phyloP scores from a whole-genome alignment of 1,140 invertebrate genomes.

The Achroia grisella region DNA sequence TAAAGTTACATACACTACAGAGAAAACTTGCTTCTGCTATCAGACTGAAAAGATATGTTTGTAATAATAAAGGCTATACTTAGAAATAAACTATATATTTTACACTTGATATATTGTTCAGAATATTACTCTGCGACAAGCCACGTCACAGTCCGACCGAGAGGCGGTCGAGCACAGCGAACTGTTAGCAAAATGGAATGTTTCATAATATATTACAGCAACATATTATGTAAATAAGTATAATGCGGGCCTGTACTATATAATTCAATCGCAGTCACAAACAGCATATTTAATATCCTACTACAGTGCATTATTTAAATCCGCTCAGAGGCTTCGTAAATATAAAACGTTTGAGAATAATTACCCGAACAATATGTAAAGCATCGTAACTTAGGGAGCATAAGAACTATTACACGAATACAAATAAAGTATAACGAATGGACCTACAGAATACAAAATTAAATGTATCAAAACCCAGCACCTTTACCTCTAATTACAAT shows the following conservation, averaged over 20 bases:
- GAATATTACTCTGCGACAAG: constrained; percentile 52
- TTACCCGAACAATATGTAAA: constrained; percentile 65
- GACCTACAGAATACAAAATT: constrained; percentile 64
- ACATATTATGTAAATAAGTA: constrained; percentile 12
- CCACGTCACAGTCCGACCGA: constrained; percentile 4
- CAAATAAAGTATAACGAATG: constrained; percentile 60
- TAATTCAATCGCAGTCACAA: constrained; percentile 32
- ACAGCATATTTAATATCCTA: constrained; percentile 3
- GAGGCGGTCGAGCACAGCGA: constrained; percentile 17
- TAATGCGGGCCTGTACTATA: constrained; percentile 19
- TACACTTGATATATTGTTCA: constrained; percentile 63
- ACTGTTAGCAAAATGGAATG: constrained; percentile 65
- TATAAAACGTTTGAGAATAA: constrained; percentile 36
- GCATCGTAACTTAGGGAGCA: constrained; percentile 44
- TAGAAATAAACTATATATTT: constrained; percentile 64
- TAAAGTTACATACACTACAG: constrained; percentile 67
- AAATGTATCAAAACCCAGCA: constrained; percentile 68
- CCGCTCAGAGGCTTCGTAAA: constrained; percentile 1
- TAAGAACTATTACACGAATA: constrained; percentile 57
- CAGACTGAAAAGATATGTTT: constrained; percentile 68
- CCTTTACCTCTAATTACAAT: constrained; percentile 67
- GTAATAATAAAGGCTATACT: constrained; percentile 61
- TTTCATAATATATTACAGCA: constrained; percentile 40
- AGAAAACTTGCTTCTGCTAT: constrained; percentile 69
- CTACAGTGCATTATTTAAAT: neutral